phyloP scores from a whole-genome alignment of 2,113 vertebrate species.

The Dissostichus mawsoni region DNA sequence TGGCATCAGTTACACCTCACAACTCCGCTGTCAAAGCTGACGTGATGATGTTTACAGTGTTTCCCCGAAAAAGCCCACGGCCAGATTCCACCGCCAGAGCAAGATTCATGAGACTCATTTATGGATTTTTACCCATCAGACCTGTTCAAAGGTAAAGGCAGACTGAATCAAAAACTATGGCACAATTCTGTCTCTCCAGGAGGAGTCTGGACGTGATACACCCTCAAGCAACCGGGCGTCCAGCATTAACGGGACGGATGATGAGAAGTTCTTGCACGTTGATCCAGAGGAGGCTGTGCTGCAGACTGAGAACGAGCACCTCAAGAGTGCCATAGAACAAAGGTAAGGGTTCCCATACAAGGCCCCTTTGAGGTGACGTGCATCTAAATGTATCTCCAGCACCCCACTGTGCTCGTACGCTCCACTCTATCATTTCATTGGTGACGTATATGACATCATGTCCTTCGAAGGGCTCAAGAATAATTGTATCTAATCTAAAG shows the following conservation, averaged over 20 bases:
- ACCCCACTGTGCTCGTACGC: constrained; percentile 24
- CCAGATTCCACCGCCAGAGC: neutral
- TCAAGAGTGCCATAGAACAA: constrained; percentile 92
- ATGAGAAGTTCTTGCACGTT: constrained; percentile 91
- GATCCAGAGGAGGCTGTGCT: constrained; percentile 85
- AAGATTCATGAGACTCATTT: constrained; percentile 17
- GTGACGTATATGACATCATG: constrained; percentile 19
- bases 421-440: constrained; percentile 14
- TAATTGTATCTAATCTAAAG: constrained; percentile 32
- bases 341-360: constrained; percentile 80
- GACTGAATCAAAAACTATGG: neutral
- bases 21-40: constrained; percentile 39
- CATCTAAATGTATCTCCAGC: neutral
- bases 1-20: constrained; percentile 47
- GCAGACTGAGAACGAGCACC: constrained; percentile 91
- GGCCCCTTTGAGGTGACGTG: neutral
- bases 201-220: constrained; percentile 90
- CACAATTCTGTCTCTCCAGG: constrained; percentile 12
- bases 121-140: constrained; percentile 19
- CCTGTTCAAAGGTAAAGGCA: constrained; percentile 14
- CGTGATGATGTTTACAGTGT: constrained; percentile 26
- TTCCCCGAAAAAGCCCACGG: neutral
- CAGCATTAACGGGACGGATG: constrained; percentile 95
- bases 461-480: constrained; percentile 15
- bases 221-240: constrained; percentile 89